Conservation (phyloP, 2,113 vertebrate species). For the Planiliza haematocheilus region DNA sequence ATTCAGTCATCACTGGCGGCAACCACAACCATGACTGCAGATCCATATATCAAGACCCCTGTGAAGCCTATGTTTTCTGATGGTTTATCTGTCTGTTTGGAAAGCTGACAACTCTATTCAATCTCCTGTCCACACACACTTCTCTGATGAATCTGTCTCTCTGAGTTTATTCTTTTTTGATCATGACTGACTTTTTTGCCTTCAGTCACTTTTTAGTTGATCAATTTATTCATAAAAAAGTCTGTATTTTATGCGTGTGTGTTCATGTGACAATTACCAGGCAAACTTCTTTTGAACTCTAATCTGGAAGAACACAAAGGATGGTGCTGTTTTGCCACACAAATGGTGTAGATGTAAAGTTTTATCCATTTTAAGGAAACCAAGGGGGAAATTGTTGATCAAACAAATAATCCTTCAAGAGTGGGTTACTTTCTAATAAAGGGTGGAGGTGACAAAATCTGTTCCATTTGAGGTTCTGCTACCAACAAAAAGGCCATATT, state of each 20-base stretch:
- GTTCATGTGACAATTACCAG: background rate
- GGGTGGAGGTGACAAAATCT: no score
- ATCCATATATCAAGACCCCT: constrained; percentile 61
- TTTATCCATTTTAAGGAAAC: no score
- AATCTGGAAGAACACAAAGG: no score
- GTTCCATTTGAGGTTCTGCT: no score
- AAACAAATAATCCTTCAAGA: no score
- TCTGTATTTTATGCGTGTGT: background rate
- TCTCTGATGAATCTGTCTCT: background rate
- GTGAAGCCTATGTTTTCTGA: constrained; percentile 21
- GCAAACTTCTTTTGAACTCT: no score
- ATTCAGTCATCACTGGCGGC: constrained; percentile 60
- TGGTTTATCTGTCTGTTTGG: constrained; percentile 26
- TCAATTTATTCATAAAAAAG: background rate
- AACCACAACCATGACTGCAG: constrained; percentile 55
- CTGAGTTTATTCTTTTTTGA: background rate
- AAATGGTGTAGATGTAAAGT: no score
- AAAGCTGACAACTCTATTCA: constrained; percentile 36
- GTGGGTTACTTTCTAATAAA: no score
- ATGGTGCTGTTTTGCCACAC: no score
- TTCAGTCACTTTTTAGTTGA: no score
- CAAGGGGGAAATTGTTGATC: no score
- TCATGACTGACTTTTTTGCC: background rate
- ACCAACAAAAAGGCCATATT: no score
- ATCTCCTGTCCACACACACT: constrained; percentile 7